Percentiles rank a stretch among this genome's conserved stretches.
phyloP scores from a whole-genome alignment of 2,113 vertebrate species.

The Capreolus pygargus region DNA sequence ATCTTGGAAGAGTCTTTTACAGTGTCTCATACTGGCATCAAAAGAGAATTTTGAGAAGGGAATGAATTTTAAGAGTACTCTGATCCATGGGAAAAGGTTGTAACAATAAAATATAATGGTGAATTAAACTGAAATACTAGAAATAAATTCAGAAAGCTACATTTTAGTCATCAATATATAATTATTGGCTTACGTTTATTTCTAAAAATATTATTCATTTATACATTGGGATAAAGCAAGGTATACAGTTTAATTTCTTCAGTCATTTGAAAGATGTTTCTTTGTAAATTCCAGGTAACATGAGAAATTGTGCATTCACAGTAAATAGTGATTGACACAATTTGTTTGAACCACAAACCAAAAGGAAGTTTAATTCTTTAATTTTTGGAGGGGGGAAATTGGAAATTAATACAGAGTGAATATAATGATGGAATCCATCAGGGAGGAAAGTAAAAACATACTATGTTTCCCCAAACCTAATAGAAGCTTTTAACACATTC shows the following conservation, averaged over 20 bases:
- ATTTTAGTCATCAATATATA: constrained; percentile 3
- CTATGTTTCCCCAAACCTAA: constrained; percentile 32
- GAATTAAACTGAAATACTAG: constrained; percentile 17
- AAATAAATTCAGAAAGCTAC: neutral
- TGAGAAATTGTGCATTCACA: constrained; percentile 36
- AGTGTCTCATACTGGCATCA: neutral
- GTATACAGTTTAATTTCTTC: neutral
- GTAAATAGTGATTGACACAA: constrained; percentile 13
- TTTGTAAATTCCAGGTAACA: constrained; percentile 29
- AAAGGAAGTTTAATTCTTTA: constrained; percentile 27
- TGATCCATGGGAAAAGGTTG: neutral
- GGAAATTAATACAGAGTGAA: constrained; percentile 59
- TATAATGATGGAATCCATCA: constrained; percentile 5
- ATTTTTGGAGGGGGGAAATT: constrained; percentile 20
- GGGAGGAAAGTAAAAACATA: constrained; percentile 4
- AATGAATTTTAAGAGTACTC: constrained; percentile 30
- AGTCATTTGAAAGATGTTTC: constrained; percentile 6
- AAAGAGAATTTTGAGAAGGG: constrained; percentile 32
- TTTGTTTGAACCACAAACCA: constrained; percentile 7
- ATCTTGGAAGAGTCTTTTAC: neutral
- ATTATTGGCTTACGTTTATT: neutral
- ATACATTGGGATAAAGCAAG: neutral
- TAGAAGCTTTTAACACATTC: constrained; percentile 54
- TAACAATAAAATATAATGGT: constrained; percentile 1
- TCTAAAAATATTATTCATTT: constrained; percentile 14